Base-by-base conservation (phyloP, 2,113 vertebrate species). In the Ophthalmolycus amberensis region DNA sequence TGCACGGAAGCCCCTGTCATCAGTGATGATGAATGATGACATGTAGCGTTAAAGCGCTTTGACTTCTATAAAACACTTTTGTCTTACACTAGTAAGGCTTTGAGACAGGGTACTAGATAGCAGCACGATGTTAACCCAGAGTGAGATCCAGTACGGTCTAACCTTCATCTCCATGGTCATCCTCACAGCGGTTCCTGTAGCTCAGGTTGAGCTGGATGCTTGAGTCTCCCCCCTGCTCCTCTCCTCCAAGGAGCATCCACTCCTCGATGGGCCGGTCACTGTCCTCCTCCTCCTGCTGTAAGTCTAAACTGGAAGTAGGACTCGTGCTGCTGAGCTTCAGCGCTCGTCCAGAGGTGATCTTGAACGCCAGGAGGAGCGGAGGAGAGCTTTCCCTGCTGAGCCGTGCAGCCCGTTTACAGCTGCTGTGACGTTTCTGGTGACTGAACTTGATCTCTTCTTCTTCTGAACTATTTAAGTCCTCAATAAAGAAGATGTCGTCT, bases 181-280 rank as follows among this genome's bases (percentile, higher is more conserved):
- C 85, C 4, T 87, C 81, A 20, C 76, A 82, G 77, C 71, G 85
- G 56, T 29, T 62, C 80, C 84, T 80, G 86, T 83, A 91, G 54
- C 73, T 80, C 56, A 94, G 38, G 77, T 94, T 93, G 40, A 94
- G 90, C 44, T 88, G 90, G 67, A 94, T 94, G 65, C 54, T 83
- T 3, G 82, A 71, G 75, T 94, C 94, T 56, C 84, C 93, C 52
- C 48, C 63, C 69, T 87, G 75, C 56, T 88, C 87, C 48, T 83
- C 85, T 71, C 73, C 66, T n/a, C 80, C 92, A n/a, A 94, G 58
- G 32, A 94, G 76, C 94, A 94, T 94, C 94, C 94, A 94, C 9
- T 92, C 87, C 75, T 94, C 93, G 0, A 94, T 37, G 29, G 84
- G 56, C 37, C 85, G 81, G 5, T 88, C 80, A 32, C 40, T 68